These are phyloP conservation scores for Chaenocephalus aceratus DNA, from an alignment of 2,113 vertebrate genomes.

Conservation along the genomic window DNA sequence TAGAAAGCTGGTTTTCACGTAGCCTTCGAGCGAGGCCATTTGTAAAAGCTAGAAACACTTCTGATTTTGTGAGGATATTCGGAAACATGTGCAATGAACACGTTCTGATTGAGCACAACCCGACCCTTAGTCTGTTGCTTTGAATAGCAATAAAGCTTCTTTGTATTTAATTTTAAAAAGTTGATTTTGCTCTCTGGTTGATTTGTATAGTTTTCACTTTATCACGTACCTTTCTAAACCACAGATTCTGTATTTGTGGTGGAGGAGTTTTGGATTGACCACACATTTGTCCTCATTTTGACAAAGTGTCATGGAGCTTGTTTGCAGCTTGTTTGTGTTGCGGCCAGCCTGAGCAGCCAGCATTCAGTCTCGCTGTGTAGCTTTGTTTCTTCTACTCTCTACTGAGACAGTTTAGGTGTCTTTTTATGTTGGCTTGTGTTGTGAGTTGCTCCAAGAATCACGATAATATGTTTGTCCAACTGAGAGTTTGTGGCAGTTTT, in stretches of 20 bases:
- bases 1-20: not conserved
- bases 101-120: not conserved
- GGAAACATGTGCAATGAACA: not conserved
- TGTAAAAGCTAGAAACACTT: not conserved
- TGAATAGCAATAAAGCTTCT: not conserved
- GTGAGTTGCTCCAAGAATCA: slow-evolving; percentile 18
- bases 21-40: not conserved
- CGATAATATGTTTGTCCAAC: slow-evolving; percentile 21
- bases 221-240: not conserved
- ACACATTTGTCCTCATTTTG: slow-evolving; percentile 9
- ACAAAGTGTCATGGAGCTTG: slow-evolving; percentile 7
- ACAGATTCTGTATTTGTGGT: not conserved
- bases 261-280: not conserved
- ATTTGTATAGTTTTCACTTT: not conserved
- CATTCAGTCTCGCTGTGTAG: not conserved
- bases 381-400: slow-evolving; percentile 31
- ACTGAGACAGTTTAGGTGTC: slow-evolving; percentile 33
- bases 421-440: slow-evolving; percentile 20
- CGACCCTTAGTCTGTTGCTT: not conserved
- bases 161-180: no score
- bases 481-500: slow-evolving; percentile 37
- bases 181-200: not conserved
- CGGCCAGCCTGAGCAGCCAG: slow-evolving; percentile 18
- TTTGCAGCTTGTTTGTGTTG: not conserved
- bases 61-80: not conserved